A percentile compares a stretch with the other conserved stretches of the same genome.
Conservation (phyloP, 2,113 vertebrate genomes). For the Indicator indicator region DNA sequence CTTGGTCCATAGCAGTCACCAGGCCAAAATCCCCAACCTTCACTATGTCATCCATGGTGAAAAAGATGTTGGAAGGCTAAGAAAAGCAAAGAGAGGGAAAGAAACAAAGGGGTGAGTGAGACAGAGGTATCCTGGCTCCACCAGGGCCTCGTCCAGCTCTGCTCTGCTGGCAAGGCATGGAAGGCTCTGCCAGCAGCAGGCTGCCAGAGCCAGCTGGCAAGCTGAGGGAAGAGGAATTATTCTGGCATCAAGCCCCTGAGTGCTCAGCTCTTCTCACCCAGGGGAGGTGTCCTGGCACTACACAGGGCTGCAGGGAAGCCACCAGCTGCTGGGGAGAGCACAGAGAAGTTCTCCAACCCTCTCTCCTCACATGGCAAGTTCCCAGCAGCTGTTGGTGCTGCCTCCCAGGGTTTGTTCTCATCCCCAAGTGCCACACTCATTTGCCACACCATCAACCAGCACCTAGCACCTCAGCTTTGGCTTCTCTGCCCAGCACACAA, state of each 20-base stretch:
- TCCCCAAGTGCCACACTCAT: rapidly evolving
- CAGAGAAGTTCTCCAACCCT: background rate
- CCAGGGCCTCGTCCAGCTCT: background rate
- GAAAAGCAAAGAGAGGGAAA: slow-evolving; percentile 18
- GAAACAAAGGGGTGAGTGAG: background rate
- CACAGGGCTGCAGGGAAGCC: background rate
- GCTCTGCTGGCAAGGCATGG: background rate
- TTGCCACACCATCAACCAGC: background rate
- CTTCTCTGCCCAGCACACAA: too few species aligned
- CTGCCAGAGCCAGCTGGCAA: background rate
- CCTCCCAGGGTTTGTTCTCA: background rate
- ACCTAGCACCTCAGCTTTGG: rapidly evolving
- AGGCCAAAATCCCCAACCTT: slow-evolving; percentile 98
- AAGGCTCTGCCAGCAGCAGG: background rate
- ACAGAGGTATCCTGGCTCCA: too few species aligned
- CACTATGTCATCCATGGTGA: slow-evolving; percentile 96
- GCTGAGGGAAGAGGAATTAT: background rate
- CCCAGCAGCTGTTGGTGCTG: background rate
- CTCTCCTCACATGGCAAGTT: background rate
- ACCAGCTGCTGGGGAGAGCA: background rate
- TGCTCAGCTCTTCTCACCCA: background rate
- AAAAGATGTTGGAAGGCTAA: slow-evolving; percentile 99
- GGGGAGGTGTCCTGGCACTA: background rate
- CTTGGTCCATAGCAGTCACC: slow-evolving; percentile 98
- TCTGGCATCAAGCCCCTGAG: background rate